Evolutionary conservation across 1,140 invertebrate genomes (phyloP), one percentile per base, ranked within the genome.

Genomic region (Drosophila jambulina): DNA sequence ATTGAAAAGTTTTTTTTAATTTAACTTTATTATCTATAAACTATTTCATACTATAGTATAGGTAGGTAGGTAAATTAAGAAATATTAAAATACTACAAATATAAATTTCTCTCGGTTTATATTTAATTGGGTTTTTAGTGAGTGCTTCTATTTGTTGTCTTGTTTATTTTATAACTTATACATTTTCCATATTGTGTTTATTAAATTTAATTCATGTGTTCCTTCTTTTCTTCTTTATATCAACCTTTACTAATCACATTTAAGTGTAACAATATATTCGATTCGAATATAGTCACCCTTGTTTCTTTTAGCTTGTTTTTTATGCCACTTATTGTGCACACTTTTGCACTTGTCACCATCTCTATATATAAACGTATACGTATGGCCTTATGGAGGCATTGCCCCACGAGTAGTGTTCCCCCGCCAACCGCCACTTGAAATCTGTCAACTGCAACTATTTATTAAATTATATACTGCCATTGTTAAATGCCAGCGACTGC

Each of bases 381-480:
- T 49, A 42, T 15, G 58, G 58, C 74, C 61, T 67, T 78, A 74
- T 83, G 43, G 75, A 65, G 54, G 34, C 65, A 81, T 68, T 78
- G 78, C 42, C 42, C 54, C 53, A 77, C 78, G 32, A 80, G 65
- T 68, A 71, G 70, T 60, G 57, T 29, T 49, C 61, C 63, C 67
- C 64, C 51, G 38, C 48, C 76, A 43, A 42, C 60, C 67, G 32
- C 75, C 85, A 90, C 85, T 90, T 85, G 85, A 90, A 88, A 90
- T 90, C 85, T 90, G 85, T 90, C 85, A 90, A 90, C 85, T 90
- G 85, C 85, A 90, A 90, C 85, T 90, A 90, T 90, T 90, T 90
- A 90, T 90, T 90, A 90, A 90, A 90, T 90, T 90, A 90, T 90
- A 91, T 78, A 80, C 78, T 74, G 60, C 45, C 85, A 90, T 90